Evolutionary conservation across 2,113 vertebrate genomes (phyloP), one percentile per base, ranked within the genome.

Genomic region (Sterna hirundo): DNA sequence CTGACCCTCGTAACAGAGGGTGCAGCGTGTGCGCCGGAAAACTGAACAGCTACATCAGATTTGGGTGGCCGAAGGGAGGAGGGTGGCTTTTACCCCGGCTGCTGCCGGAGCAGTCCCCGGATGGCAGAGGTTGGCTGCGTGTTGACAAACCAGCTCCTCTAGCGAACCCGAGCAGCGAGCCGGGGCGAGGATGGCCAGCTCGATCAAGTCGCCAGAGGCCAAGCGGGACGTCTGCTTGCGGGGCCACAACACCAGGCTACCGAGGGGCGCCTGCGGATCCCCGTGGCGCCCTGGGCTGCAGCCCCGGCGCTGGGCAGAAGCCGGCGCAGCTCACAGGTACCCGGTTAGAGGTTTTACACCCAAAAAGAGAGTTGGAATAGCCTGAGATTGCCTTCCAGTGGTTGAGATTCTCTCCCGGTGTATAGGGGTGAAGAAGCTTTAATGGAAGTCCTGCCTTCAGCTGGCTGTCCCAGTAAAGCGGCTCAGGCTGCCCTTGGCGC

Each of bases 401-500:
- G 20, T 71, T 49, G 13, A 38, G 7, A 4, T 75, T 85, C 52
- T 82, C 36, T 25, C n/a, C 23, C 20, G 26, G 34, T 62, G 29
- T 8, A 1, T 8, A 10, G 26, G 19, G 8, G 36, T 34, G 29
- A 42, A 51, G 83, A 70, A 64, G 19, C 12, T 15, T 11, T 44
- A 8, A 9, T 11, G 51, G 40, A 44, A 25, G 23, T 16, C 55
- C 19, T 36, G 34, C 6, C 10, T 72, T 87, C 40, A 34, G 49
- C 44, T 70, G 32, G 1, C 7, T 49, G 66, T 38, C 21, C 4
- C 5, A 23, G 74, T 78, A 34, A 49, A 65, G 42, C 0, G 0
- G 52, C 72, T 86, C 46, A 74, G 74, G 54, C 36, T 90, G 83
- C 91, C 86, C 80, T 87, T 92, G 77, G 36, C 94, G 72, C 61